Evolutionary conservation across 1,140 invertebrate genomes (phyloP).

Genomic region (Cherax destructor): DNA sequence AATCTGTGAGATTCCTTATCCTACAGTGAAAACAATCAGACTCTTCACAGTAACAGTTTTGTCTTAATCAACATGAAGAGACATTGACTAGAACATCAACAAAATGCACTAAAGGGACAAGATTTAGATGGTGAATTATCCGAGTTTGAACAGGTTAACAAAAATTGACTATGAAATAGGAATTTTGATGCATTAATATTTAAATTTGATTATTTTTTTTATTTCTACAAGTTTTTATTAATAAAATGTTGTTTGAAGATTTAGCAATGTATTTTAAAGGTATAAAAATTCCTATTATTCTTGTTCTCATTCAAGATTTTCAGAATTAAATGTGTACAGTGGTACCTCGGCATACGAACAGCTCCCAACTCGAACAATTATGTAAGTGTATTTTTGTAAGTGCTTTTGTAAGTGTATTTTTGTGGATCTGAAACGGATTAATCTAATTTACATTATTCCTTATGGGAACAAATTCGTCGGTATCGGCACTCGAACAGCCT

Average conservation of each 20-base stretch:
- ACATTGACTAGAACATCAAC: conserved; percentile 48
- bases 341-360: too few species aligned
- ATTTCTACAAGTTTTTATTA: not conserved
- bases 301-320: not conserved
- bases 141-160: not conserved
- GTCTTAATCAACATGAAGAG: conserved; percentile 8
- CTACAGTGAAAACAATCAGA: conserved; percentile 47
- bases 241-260: not conserved
- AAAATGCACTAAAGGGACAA: conserved; percentile 49
- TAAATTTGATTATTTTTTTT: not conserved
- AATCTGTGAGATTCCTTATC: conserved; percentile 42
- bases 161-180: conserved; percentile 6
- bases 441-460: too few species aligned
- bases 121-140: conserved; percentile 36
- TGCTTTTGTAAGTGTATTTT: too few species aligned
- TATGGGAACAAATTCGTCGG: too few species aligned
- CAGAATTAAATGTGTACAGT: not conserved
- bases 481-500: too few species aligned
- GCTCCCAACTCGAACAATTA: too few species aligned
- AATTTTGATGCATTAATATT: not conserved
- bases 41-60: conserved; percentile 20
- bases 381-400: too few species aligned
- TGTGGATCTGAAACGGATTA: too few species aligned
- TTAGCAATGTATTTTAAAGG: not conserved
- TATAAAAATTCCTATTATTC: not conserved